These are phyloP conservation scores for Cryptophagus acutangulus DNA, from an alignment of 2,888 invertebrate genomes.

Conservation along the genomic window DNA sequence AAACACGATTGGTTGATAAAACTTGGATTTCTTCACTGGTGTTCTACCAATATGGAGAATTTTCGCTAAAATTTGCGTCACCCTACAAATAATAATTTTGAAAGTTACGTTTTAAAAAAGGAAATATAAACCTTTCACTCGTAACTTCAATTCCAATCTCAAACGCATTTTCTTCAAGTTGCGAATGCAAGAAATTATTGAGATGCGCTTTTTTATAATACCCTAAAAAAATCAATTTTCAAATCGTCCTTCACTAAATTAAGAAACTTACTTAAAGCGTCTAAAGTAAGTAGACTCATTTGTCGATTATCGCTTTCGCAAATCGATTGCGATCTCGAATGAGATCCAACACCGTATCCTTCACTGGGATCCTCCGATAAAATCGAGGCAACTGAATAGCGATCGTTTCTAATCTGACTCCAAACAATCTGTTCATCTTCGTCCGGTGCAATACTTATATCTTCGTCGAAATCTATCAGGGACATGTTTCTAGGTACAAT, in stretches of 20 bases:
- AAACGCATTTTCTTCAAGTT: constrained; percentile 40
- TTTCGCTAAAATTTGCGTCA: constrained; percentile 39
- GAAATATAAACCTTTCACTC: constrained; percentile 35
- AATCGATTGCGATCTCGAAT: no score
- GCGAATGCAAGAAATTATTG: constrained; percentile 39
- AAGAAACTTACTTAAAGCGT: constrained; percentile 32
- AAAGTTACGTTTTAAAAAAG: constrained; percentile 1
- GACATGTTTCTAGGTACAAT: no score
- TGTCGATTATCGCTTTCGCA: constrained; percentile 18
- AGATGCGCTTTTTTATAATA: constrained; percentile 38
- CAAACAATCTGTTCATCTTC: no score
- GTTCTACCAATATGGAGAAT: constrained; percentile 40
- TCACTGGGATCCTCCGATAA: constrained; percentile 14
- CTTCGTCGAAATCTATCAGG: no score
- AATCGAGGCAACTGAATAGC: constrained; percentile 13
- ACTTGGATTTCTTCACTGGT: constrained; percentile 34
- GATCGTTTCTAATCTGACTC: no score
- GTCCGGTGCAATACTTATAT: no score
- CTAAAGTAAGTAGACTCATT: constrained; percentile 31
- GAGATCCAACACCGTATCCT: no score
- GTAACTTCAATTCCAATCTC: constrained; percentile 40
- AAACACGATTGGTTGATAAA: constrained; percentile 43
- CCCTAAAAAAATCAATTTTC: constrained; percentile 25
- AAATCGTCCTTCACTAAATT: not conserved
- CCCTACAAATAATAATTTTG: constrained; percentile 28